These are phyloP conservation scores for Leucophora obtusa DNA, from an alignment of 2,888 invertebrate species.

Conservation along the genomic window DNA sequence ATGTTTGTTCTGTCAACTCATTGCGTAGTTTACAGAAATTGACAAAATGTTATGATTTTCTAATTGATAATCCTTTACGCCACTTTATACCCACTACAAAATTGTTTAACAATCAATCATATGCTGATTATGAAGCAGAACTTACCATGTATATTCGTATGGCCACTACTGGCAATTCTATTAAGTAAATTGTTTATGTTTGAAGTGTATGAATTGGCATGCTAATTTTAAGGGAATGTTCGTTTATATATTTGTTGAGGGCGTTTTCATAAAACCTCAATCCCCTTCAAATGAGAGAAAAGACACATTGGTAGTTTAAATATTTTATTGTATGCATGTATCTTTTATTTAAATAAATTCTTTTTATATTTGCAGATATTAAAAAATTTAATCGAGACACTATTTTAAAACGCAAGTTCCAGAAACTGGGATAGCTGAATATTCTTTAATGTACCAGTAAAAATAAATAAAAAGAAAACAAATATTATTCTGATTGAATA, in stretches of 20 bases:
- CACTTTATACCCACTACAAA: slow-evolving; percentile 74
- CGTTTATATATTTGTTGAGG: slow-evolving; percentile 13
- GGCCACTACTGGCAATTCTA: slow-evolving; percentile 70
- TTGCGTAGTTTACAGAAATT: slow-evolving; percentile 70
- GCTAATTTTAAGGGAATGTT: slow-evolving; percentile 57
- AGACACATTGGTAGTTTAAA: slow-evolving; percentile 19
- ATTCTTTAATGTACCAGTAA: neutral
- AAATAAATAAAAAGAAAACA: slow-evolving; percentile 13
- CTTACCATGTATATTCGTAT: slow-evolving; percentile 79
- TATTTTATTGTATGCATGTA: slow-evolving; percentile 1
- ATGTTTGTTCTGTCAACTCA: slow-evolving; percentile 70
- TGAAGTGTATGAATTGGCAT: slow-evolving; percentile 49
- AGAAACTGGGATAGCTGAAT: neutral
- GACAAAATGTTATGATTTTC: slow-evolving; percentile 72
- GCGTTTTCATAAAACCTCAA: slow-evolving; percentile 13
- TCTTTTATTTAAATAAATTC: neutral
- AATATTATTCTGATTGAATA: no score
- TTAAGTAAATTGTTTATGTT: slow-evolving; percentile 65
- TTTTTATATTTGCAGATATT: slow-evolving; percentile 3
- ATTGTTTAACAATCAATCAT: slow-evolving; percentile 73
- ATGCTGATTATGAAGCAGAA: slow-evolving; percentile 75
- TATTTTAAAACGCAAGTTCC: neutral
- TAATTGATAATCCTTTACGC: slow-evolving; percentile 74
- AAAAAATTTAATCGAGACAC: neutral
- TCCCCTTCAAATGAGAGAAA: slow-evolving; percentile 32